Percentiles rank a stretch among this genome's conserved stretches.
These are phyloP conservation scores for Melanotaenia pygmaea DNA, from an alignment of 2,797 vertebrate genomes.

Conservation along the genomic window DNA sequence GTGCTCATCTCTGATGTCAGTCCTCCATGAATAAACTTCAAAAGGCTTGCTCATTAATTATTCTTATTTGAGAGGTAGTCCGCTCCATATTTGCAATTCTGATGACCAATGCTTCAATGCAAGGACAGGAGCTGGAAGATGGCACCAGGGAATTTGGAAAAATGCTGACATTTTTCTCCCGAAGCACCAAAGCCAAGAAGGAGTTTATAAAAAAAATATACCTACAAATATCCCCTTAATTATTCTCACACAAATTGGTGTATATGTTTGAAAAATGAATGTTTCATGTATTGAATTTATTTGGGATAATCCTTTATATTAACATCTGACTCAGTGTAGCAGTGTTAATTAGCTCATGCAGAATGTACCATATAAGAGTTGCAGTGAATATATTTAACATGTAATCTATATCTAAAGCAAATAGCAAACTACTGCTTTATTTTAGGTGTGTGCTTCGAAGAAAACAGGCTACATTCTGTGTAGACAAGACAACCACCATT, in stretches of 20 bases:
- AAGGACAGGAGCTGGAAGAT: constrained; percentile 43
- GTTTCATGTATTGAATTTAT: constrained; percentile 52
- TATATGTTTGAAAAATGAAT: constrained; percentile 50
- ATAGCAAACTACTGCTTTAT: constrained; percentile 66
- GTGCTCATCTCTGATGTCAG: constrained; percentile 29
- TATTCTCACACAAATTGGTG: constrained; percentile 60
- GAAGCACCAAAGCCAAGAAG: constrained; percentile 28
- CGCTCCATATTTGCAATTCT: constrained; percentile 70
- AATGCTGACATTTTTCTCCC: constrained; percentile 58
- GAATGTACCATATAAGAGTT: background rate
- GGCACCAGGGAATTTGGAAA: constrained; percentile 31
- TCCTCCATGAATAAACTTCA: constrained; percentile 52
- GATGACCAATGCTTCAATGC: constrained; percentile 44
- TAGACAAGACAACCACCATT: constrained; percentile 55
- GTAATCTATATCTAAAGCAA: constrained; percentile 4
- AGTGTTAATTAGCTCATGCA: background rate
- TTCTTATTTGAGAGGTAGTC: constrained; percentile 65
- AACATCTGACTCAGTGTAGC: constrained; percentile 30
- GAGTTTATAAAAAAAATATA: constrained; percentile 32
- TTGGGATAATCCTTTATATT: constrained; percentile 16
- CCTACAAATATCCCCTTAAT: constrained; percentile 43
- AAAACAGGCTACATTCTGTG: constrained; percentile 52
- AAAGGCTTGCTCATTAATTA: constrained; percentile 69
- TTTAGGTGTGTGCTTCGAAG: constrained; percentile 50
- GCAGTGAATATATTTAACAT: background rate